Conservation (phyloP, 2,888 invertebrate species). For the Mythimna pallens region DNA sequence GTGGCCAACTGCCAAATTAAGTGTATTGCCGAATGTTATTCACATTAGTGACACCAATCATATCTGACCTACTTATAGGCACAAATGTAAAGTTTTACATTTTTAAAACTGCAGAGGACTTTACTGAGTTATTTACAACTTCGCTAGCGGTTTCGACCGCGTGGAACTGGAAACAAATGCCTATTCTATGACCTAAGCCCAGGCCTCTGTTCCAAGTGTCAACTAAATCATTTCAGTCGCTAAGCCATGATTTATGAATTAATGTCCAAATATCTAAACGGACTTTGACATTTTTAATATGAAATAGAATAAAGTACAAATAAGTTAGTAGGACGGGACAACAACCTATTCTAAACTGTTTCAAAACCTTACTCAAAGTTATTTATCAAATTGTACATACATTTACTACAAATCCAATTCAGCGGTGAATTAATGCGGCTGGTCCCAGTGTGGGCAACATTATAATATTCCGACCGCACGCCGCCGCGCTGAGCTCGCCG, state of each 20-base stretch:
- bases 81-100: background rate
- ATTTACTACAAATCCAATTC: conserved; percentile 17
- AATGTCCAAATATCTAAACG: too few species aligned
- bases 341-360: background rate
- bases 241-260: too few species aligned
- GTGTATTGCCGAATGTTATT: conserved; percentile 4
- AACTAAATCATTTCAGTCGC: too few species aligned
- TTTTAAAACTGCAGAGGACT: background rate
- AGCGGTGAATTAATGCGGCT: conserved; percentile 18
- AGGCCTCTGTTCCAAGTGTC: too few species aligned
- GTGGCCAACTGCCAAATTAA: conserved; percentile 31
- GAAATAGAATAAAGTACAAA: background rate
- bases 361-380: conserved; percentile 4
- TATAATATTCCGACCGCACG: conserved; percentile 22
- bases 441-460: conserved; percentile 9
- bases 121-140: background rate
- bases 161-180: background rate
- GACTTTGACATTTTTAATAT: too few species aligned
- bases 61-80: background rate
- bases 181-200: too few species aligned
- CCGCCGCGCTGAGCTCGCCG: conserved; percentile 1
- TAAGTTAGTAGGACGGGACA: background rate
- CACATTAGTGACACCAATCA: conserved; percentile 11
- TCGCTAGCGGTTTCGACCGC: background rate
- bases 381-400: conserved; percentile 33